Conservation (phyloP, 2,797 vertebrate species). For the Darevskia nairensis region DNA sequence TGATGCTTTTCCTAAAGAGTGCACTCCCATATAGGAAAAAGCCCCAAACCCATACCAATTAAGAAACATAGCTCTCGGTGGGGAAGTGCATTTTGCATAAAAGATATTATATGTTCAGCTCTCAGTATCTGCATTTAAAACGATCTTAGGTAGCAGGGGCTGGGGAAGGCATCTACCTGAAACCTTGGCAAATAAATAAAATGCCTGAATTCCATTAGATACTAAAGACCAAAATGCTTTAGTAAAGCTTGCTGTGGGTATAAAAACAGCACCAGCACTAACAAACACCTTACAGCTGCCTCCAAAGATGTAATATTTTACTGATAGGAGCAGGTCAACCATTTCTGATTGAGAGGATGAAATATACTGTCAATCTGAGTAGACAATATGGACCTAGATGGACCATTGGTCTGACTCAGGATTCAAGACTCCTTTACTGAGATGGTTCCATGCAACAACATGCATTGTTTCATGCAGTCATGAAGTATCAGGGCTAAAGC, state of each 20-base stretch:
- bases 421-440: background rate
- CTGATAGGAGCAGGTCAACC: too few species aligned
- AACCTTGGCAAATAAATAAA: background rate
- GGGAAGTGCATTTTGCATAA: background rate
- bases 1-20: background rate
- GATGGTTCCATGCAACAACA: background rate
- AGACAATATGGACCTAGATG: background rate
- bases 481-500: too few species aligned
- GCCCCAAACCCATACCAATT: too few species aligned
- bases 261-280: background rate
- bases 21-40: background rate
- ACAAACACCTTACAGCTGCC: background rate
- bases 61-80: background rate
- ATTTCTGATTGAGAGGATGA: background rate
- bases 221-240: background rate
- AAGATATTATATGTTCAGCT: background rate
- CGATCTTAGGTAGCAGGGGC: background rate
- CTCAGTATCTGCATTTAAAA: background rate
- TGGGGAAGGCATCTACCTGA: background rate
- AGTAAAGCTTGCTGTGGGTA: background rate
- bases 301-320: too few species aligned
- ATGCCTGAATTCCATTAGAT: background rate
- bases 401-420: background rate
- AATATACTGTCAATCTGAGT: background rate
- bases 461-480: background rate